phyloP scores from a whole-genome alignment of 2,888 invertebrate species.

The Fragum sueziense region DNA sequence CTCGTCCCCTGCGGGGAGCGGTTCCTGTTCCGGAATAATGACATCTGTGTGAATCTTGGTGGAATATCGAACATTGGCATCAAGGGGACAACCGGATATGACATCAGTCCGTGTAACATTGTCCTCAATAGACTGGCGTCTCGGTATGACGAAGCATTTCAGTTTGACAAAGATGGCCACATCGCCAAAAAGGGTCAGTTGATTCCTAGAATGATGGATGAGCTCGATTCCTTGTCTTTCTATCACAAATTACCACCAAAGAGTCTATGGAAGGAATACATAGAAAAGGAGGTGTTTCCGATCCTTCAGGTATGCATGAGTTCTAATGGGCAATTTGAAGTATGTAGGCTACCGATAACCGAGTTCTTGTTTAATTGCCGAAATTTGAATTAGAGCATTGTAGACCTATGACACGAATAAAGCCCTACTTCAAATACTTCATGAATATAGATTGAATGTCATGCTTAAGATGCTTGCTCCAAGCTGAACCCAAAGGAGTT shows the following conservation, averaged over 20 bases:
- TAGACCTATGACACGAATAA: too few species aligned
- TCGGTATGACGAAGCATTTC: slow-evolving; percentile 47
- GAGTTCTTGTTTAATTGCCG: too few species aligned
- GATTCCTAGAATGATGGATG: slow-evolving; percentile 60
- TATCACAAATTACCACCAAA: slow-evolving; percentile 75
- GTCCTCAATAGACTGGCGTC: slow-evolving; percentile 73
- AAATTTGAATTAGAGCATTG: too few species aligned
- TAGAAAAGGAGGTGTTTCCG: slow-evolving; percentile 71
- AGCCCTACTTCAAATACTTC: too few species aligned
- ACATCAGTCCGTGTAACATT: slow-evolving; percentile 78
- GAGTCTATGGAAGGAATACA: slow-evolving; percentile 76
- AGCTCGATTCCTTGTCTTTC: slow-evolving; percentile 70
- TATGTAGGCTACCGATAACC: too few species aligned
- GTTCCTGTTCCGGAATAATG: slow-evolving; percentile 72
- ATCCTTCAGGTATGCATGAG: slow-evolving; percentile 70
- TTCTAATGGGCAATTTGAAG: too few species aligned
- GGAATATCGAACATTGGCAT: slow-evolving; percentile 78
- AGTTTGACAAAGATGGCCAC: slow-evolving; percentile 74
- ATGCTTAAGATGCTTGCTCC: too few species aligned
- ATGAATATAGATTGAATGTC: too few species aligned
- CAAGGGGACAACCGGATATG: slow-evolving; percentile 66
- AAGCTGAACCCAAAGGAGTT: too few species aligned
- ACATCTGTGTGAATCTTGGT: slow-evolving; percentile 78
- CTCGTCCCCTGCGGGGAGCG: slow-evolving; percentile 77
- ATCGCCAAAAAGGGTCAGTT: slow-evolving; percentile 70